Evolutionary conservation across 2,113 vertebrate genomes (phyloP).

Genomic region (Ceratotherium simum): DNA sequence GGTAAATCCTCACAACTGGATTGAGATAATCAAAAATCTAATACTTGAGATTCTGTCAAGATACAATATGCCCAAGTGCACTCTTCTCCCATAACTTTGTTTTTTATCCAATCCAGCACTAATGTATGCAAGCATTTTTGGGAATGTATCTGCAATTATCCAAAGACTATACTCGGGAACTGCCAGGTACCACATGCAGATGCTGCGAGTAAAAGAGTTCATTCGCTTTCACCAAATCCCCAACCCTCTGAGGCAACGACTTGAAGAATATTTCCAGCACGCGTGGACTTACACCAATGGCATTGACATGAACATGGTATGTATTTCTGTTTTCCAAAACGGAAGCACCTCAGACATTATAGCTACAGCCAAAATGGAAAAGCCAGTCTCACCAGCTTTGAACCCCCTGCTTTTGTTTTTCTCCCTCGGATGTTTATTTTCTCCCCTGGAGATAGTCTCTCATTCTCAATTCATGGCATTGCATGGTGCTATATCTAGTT

Average conservation of each 20-base stretch:
- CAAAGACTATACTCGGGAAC: constrained; percentile 98
- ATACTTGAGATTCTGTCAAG: constrained; percentile 33
- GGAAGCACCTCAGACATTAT: not conserved
- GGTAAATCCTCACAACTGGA: not conserved
- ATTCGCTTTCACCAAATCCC: constrained; percentile 99
- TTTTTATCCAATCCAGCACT: constrained; percentile 91
- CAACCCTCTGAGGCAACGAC: constrained; percentile 96
- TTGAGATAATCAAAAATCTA: constrained; percentile 27
- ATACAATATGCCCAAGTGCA: not conserved
- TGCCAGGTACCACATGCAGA: constrained; percentile 98
- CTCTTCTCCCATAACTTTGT: constrained; percentile 70
- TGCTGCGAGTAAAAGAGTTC: constrained; percentile 99
- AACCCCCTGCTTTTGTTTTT: constrained; percentile 79
- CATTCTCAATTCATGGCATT: constrained; percentile 82
- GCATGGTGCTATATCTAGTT: constrained; percentile 82
- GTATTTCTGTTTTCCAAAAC: constrained; percentile 83
- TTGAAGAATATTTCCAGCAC: constrained; percentile 99
- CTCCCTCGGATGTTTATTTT: constrained; percentile 76
- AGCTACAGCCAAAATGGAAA: constrained; percentile 54
- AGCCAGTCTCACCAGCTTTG: constrained; percentile 72
- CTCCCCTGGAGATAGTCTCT: constrained; percentile 77
- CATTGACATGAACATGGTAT: constrained; percentile 99
- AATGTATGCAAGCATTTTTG: constrained; percentile 99
- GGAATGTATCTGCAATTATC: constrained; percentile 99
- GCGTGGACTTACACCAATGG: constrained; percentile 99